Conservation (phyloP, 2,888 invertebrate species). For the Esperia sulphurella region DNA sequence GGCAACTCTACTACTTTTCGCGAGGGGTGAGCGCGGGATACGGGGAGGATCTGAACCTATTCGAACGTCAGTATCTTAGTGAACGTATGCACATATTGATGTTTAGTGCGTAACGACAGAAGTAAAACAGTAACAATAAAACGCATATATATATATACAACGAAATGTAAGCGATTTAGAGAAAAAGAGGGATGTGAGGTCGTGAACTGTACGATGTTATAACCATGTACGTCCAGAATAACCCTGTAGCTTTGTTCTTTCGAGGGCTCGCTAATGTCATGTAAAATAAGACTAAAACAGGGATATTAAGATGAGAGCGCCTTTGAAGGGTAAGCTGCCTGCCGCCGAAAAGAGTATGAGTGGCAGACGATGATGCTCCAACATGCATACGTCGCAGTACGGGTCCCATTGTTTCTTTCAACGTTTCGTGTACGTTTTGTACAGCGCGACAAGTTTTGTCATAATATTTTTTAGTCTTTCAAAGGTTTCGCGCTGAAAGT, state of each 20-base stretch:
- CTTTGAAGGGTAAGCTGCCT: slow-evolving; percentile 58
- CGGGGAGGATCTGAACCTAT: no score
- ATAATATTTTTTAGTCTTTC: slow-evolving; percentile 4
- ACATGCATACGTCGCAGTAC: slow-evolving; percentile 20
- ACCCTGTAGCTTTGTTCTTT: slow-evolving; percentile 33
- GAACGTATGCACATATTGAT: no score
- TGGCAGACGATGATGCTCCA: slow-evolving; percentile 50
- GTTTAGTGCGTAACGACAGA: no score
- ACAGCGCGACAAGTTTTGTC: neutral
- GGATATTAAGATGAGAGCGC: slow-evolving; percentile 72
- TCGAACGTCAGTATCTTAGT: no score
- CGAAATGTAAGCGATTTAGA: no score
- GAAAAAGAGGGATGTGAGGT: no score
- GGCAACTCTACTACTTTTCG: no score
- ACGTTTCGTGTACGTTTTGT: neutral
- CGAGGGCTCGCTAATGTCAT: slow-evolving; percentile 60
- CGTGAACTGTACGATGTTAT: no score
- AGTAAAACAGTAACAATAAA: no score
- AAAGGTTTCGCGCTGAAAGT: slow-evolving; percentile 9
- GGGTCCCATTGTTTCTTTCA: slow-evolving; percentile 4
- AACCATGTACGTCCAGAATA: slow-evolving; percentile 20
- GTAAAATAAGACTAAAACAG: slow-evolving; percentile 73
- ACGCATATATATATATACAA: no score
- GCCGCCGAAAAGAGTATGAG: slow-evolving; percentile 54
- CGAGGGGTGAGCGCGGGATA: no score